phyloP scores from a whole-genome alignment of 2,888 invertebrate species.

The Diarsia rubi region DNA sequence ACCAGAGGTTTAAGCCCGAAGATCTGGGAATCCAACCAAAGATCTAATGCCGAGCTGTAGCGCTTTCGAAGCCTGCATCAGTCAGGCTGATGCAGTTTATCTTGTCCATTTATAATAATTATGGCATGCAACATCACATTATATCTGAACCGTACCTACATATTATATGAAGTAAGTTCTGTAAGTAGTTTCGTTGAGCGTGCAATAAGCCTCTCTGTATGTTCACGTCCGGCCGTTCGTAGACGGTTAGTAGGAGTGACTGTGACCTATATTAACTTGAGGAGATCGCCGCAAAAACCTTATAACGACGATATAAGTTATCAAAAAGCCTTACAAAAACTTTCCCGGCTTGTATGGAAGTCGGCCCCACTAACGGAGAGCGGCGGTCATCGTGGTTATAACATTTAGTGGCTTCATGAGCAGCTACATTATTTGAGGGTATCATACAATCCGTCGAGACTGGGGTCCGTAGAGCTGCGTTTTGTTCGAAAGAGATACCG shows the following conservation, averaged over 20 bases:
- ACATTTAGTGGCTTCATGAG: conserved; percentile 32
- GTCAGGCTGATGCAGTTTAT: background rate
- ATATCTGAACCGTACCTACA: background rate
- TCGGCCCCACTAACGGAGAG: conserved; percentile 6
- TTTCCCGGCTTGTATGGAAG: conserved; percentile 51
- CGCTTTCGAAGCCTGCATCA: background rate
- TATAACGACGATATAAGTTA: conserved; percentile 61
- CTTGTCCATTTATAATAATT: background rate
- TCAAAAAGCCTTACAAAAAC: conserved; percentile 60
- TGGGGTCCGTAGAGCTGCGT: no score
- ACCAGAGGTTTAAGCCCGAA: background rate
- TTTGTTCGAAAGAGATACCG: no score
- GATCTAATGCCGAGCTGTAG: background rate
- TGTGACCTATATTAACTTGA: conserved; percentile 54
- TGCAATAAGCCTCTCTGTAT: conserved; percentile 27
- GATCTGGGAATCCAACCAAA: background rate
- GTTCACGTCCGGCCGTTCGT: background rate
- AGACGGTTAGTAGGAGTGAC: conserved; percentile 5
- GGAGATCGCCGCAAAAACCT: conserved; percentile 55
- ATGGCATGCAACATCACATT: background rate
- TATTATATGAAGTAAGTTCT: background rate
- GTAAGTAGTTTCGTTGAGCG: background rate
- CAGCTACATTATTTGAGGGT: conserved; percentile 3
- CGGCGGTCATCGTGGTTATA: conserved; percentile 9
- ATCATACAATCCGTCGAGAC: no score